Evolutionary conservation across 2,797 vertebrate species (phyloP).

Genomic region (Rhincodon typus): DNA sequence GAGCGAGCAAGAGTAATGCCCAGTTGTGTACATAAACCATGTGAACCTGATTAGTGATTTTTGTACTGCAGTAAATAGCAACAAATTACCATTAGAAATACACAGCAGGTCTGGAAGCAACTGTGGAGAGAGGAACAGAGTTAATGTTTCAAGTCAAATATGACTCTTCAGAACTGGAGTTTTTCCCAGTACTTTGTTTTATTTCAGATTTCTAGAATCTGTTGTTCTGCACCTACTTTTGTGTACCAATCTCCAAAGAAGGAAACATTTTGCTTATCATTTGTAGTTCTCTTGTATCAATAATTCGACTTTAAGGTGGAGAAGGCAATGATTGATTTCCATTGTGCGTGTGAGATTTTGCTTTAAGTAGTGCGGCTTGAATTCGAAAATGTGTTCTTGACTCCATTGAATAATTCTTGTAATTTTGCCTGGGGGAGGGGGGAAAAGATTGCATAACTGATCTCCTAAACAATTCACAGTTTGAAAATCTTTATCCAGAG

Average conservation of each 20-base stretch:
- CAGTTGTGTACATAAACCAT: not conserved
- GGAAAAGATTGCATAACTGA: too few species aligned
- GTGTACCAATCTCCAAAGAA: not conserved
- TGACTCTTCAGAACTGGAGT: not conserved
- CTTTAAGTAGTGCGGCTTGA: conserved; percentile 89
- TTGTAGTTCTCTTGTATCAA: too few species aligned
- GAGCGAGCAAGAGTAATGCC: not conserved
- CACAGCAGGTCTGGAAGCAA: not conserved
- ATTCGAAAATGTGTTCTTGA: conserved; percentile 97
- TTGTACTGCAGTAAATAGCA: not conserved
- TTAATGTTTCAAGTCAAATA: not conserved
- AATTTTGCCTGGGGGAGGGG: conserved; percentile 71
- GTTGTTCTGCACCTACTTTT: not conserved
- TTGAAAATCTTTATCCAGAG: not conserved
- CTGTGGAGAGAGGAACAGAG: not conserved
- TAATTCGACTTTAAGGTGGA: conserved; percentile 51
- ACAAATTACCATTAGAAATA: not conserved
- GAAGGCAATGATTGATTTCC: conserved; percentile 59
- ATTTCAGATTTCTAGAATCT: not conserved
- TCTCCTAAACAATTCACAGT: not conserved
- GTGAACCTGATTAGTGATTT: not conserved
- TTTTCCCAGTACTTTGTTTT: not conserved
- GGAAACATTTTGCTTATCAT: not conserved
- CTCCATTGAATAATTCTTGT: conserved; percentile 99
- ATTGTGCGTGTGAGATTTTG: conserved; percentile 65